Conservation (phyloP, 1,140 invertebrate genomes). For the Linepithema humile region DNA sequence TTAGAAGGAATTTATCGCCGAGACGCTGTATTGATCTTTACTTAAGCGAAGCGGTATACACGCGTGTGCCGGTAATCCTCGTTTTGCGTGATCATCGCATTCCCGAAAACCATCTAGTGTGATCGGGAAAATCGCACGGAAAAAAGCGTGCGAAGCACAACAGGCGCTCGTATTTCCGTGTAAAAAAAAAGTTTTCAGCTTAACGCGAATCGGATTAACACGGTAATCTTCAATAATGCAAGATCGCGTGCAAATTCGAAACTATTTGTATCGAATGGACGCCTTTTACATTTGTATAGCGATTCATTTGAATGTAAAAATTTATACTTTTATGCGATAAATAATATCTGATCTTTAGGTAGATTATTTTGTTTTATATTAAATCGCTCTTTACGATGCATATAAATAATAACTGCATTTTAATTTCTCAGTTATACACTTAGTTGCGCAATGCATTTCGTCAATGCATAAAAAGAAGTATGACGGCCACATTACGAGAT, state of each 20-base stretch:
- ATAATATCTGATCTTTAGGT: neutral
- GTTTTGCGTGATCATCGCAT: constrained; percentile 47
- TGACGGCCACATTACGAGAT: constrained; percentile 43
- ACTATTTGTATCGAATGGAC: neutral
- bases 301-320: constrained; percentile 16
- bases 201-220: constrained; percentile 50
- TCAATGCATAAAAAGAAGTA: neutral
- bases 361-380: neutral
- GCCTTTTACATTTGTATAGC: neutral
- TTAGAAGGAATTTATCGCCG: constrained; percentile 45
- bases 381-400: neutral
- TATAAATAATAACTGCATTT: neutral
- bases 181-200: constrained; percentile 27
- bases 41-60: constrained; percentile 10
- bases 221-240: constrained; percentile 44
- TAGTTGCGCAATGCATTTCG: neutral
- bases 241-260: constrained; percentile 28
- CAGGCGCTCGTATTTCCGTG: neutral
- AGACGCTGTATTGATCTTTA: constrained; percentile 16
- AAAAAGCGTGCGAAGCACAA: neutral
- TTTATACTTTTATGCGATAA: neutral
- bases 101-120: constrained; percentile 33
- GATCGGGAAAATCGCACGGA: constrained; percentile 20
- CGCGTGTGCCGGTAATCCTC: constrained; percentile 18
- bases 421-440: neutral